A percentile compares a stretch with the other conserved stretches of the same genome.
These are phyloP conservation scores for Cydia pomonella DNA, from an alignment of 1,140 invertebrate species.

Conservation along the genomic window DNA sequence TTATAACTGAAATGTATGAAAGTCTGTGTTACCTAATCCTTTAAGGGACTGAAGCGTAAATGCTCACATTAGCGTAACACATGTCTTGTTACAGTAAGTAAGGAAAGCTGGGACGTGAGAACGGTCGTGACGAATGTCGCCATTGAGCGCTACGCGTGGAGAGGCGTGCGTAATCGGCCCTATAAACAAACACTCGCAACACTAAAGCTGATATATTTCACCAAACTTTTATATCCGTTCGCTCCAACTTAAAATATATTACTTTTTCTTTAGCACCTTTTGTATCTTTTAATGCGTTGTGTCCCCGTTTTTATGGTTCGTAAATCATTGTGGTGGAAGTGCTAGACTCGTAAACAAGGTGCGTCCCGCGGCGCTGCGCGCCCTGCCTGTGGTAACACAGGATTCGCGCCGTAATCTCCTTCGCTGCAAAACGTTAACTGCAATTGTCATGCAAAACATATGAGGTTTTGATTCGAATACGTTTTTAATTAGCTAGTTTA, in stretches of 20 bases:
- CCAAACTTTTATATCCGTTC: slow-evolving; percentile 77
- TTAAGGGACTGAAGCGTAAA: not conserved
- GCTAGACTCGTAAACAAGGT: slow-evolving; percentile 72
- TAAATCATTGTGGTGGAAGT: slow-evolving; percentile 80
- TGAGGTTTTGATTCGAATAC: not conserved
- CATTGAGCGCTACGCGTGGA: slow-evolving; percentile 52
- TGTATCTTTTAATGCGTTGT: slow-evolving; percentile 77
- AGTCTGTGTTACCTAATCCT: not conserved
- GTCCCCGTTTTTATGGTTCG: slow-evolving; percentile 77
- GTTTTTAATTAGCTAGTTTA: too few species aligned
- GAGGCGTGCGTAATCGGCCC: slow-evolving; percentile 68
- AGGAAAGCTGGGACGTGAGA: slow-evolving; percentile 40
- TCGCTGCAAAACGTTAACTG: not conserved
- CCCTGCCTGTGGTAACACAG: slow-evolving; percentile 22
- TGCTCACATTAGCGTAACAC: not conserved
- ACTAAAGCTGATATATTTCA: slow-evolving; percentile 79
- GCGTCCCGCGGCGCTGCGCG: slow-evolving; percentile 56
- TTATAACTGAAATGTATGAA: not conserved
- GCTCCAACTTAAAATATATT: slow-evolving; percentile 76
- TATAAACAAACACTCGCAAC: slow-evolving; percentile 74
- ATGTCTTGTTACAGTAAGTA: slow-evolving; percentile 26
- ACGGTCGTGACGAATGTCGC: slow-evolving; percentile 56
- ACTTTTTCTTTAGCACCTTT: slow-evolving; percentile 80
- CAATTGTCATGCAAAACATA: not conserved
- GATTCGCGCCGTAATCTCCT: not conserved